A percentile compares a stretch with the other conserved stretches of the same genome.
Conservation (phyloP, 2,797 vertebrate genomes). For the Danio choprae region DNA sequence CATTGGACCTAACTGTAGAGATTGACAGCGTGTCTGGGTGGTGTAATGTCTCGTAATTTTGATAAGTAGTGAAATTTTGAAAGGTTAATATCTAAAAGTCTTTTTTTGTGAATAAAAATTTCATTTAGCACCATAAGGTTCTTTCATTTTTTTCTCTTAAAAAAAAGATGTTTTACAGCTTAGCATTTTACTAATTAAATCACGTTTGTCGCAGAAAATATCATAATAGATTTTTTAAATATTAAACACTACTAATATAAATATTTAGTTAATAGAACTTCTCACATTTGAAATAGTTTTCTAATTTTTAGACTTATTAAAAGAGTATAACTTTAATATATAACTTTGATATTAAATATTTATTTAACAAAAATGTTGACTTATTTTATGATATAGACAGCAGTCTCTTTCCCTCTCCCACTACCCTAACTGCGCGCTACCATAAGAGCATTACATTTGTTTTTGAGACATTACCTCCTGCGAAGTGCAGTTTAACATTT, state of each 20-base stretch:
- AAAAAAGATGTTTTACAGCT: too few relatives aligned
- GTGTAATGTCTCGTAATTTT: too few relatives aligned
- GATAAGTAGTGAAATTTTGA: too few relatives aligned
- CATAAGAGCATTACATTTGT: conserved; percentile 15
- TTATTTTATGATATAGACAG: not conserved
- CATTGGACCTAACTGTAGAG: too few relatives aligned
- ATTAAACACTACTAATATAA: not conserved
- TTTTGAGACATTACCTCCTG: not conserved
- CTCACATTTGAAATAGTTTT: not conserved
- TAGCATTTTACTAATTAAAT: not conserved
- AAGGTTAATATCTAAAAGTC: too few relatives aligned
- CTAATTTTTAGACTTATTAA: not conserved
- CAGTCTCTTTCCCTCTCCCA: too few relatives aligned
- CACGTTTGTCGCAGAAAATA: not conserved
- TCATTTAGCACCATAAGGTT: too few relatives aligned
- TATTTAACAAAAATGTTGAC: not conserved
- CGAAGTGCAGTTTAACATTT: conserved; percentile 7
- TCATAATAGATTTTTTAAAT: not conserved
- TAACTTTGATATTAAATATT: too few relatives aligned
- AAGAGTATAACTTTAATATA: too few relatives aligned
- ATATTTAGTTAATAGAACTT: not conserved
- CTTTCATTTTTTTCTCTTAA: too few relatives aligned
- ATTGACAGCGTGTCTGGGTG: too few relatives aligned
- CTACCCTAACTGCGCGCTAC: not conserved
- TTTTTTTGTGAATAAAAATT: too few relatives aligned